Percentiles rank a stretch among this genome's conserved stretches.
Evolutionary conservation across 2,797 vertebrate genomes (phyloP).

Genomic region (Hafferia zeledoni): DNA sequence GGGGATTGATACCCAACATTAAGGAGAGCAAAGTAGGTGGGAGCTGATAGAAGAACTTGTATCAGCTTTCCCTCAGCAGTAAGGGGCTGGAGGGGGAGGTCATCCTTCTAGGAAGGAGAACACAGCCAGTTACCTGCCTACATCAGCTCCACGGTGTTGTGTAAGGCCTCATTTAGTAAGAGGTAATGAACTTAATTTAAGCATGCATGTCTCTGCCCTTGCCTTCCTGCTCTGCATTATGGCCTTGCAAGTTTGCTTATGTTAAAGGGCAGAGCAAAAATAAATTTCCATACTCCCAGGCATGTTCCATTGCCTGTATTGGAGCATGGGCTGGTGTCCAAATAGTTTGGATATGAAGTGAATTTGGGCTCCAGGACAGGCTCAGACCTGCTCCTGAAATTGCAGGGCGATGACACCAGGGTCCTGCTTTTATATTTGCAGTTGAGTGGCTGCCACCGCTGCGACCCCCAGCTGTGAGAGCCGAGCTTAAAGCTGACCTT

Average conservation of each 20-base stretch:
- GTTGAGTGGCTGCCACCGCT: not conserved
- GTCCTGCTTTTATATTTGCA: not conserved
- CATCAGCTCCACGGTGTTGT: not conserved
- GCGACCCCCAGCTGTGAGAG: not conserved
- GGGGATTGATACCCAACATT: not conserved
- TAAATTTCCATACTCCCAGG: conserved; percentile 49
- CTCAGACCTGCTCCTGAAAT: conserved; percentile 32
- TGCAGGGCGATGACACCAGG: conserved; percentile 19
- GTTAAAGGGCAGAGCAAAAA: conserved; percentile 61
- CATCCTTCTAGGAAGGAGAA: conserved; percentile 36
- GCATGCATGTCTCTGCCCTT: not conserved
- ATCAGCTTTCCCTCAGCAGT: rapidly evolving
- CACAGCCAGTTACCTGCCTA: not conserved
- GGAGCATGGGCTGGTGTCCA: conserved; percentile 24
- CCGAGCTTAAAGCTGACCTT: not conserved
- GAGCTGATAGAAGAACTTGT: not conserved
- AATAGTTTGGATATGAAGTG: conserved; percentile 49
- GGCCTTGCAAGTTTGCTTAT: not conserved
- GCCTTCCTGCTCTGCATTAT: not conserved
- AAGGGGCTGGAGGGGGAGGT: not conserved
- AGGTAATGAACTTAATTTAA: conserved; percentile 19
- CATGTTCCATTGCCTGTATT: conserved; percentile 36
- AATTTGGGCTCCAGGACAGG: conserved; percentile 32
- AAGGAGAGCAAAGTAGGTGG: not conserved
- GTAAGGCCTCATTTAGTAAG: not conserved